Conservation (phyloP, 2,113 vertebrate genomes). For the Phalacrocorax brasilianus region DNA sequence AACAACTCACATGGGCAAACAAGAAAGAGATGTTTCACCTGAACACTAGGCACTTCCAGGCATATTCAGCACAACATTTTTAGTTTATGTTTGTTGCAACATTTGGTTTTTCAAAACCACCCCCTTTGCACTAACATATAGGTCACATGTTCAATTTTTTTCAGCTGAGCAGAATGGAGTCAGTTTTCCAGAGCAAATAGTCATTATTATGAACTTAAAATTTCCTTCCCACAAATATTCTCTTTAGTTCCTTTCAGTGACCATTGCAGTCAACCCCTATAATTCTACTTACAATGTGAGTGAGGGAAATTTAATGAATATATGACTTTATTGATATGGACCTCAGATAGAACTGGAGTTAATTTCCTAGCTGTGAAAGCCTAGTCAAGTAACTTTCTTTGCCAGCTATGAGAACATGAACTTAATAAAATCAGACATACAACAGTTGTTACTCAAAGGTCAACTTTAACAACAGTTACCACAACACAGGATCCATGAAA, state of each 20-base stretch:
- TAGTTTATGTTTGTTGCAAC: background rate
- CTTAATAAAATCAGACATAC: background rate
- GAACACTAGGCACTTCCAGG: background rate
- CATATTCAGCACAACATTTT: background rate
- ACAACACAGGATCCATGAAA: background rate
- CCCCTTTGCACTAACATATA: background rate
- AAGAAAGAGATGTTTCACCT: background rate
- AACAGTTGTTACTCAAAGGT: slow-evolving; percentile 8
- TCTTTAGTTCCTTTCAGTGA: background rate
- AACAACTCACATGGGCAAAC: background rate
- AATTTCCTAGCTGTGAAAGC: slow-evolving; percentile 2
- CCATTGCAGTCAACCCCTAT: background rate
- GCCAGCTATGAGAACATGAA: slow-evolving; percentile 27
- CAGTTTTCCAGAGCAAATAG: background rate
- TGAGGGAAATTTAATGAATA: background rate
- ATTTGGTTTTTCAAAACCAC: background rate
- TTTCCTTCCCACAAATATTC: slow-evolving; percentile 26
- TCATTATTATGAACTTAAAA: background rate
- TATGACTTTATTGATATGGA: background rate
- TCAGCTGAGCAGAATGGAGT: background rate
- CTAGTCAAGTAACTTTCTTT: background rate
- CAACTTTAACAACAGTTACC: slow-evolving; percentile 39
- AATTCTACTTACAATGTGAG: background rate
- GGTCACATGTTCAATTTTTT: background rate
- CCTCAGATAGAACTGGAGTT: background rate